phyloP scores from a whole-genome alignment of 2,888 invertebrate species.

The Archips xylosteana region DNA sequence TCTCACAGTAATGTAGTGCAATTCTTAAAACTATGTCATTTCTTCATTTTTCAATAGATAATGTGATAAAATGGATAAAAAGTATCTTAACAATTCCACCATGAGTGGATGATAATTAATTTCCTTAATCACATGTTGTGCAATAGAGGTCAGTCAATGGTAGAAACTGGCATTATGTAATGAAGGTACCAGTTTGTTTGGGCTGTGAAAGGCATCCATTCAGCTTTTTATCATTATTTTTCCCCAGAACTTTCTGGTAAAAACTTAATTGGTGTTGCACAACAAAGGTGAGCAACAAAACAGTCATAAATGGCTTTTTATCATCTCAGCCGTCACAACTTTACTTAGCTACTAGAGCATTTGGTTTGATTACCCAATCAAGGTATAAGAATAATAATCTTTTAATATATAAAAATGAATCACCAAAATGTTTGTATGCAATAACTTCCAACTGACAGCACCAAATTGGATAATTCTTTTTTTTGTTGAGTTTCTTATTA shows the following conservation, averaged over 20 bases:
- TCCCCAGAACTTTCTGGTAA: slow-evolving; percentile 37
- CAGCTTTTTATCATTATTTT: slow-evolving; percentile 25
- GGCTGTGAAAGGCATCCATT: slow-evolving; percentile 41
- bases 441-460: too few relatives aligned
- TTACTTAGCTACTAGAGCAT: neutral
- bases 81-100: neutral
- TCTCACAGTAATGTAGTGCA: too few relatives aligned
- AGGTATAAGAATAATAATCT: neutral
- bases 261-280: slow-evolving; percentile 45
- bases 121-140: slow-evolving; percentile 26
- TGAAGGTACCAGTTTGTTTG: slow-evolving; percentile 11
- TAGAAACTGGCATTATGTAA: slow-evolving; percentile 33
- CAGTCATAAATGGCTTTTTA: slow-evolving; percentile 22
- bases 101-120: slow-evolving; percentile 23
- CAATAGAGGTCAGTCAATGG: slow-evolving; percentile 33
- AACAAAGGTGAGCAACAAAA: slow-evolving; percentile 39
- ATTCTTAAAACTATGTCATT: too few relatives aligned
- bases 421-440: too few relatives aligned
- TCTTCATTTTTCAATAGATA: neutral
- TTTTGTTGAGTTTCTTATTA: too few relatives aligned
- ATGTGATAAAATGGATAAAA: slow-evolving; percentile 8
- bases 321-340: neutral
- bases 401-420: neutral
- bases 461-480: too few relatives aligned
- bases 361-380: neutral